These are phyloP conservation scores for Rhinoraja longicauda DNA, from an alignment of 2,797 vertebrate species.

Conservation along the genomic window DNA sequence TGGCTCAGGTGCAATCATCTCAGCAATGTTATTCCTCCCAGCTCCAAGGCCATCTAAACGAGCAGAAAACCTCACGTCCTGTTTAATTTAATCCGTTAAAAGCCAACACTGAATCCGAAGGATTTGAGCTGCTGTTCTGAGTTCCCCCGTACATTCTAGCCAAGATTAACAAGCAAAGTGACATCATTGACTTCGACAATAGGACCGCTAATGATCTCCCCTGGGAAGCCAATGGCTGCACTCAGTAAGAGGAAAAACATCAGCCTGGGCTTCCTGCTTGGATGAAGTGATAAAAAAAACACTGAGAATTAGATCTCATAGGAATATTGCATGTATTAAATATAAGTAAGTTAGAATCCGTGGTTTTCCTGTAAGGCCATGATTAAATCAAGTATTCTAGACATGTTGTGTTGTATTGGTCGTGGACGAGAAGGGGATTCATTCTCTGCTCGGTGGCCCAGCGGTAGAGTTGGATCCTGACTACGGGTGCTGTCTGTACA, in stretches of 20 bases:
- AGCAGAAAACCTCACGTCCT: not conserved
- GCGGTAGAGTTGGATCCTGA: too few species aligned
- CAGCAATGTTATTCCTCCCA: not conserved
- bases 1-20: too few species aligned
- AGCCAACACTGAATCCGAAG: not conserved
- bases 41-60: not conserved
- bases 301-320: not conserved
- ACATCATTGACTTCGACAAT: not conserved
- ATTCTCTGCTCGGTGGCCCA: not conserved
- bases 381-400: not conserved
- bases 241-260: not conserved
- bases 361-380: not conserved
- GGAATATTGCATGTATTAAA: not conserved
- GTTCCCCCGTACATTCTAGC: not conserved
- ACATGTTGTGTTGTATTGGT: not conserved
- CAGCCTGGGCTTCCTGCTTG: not conserved
- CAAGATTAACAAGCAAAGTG: conserved; percentile 19
- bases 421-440: too few species aligned
- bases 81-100: conserved; percentile 4
- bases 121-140: not conserved
- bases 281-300: not conserved
- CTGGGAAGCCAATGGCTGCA: not conserved
- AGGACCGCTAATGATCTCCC: conserved; percentile 11
- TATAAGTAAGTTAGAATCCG: not conserved
- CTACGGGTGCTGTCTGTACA: too few species aligned